These are phyloP conservation scores for Anoplolepis gracilipes DNA, from an alignment of 1,140 invertebrate species.

Conservation along the genomic window DNA sequence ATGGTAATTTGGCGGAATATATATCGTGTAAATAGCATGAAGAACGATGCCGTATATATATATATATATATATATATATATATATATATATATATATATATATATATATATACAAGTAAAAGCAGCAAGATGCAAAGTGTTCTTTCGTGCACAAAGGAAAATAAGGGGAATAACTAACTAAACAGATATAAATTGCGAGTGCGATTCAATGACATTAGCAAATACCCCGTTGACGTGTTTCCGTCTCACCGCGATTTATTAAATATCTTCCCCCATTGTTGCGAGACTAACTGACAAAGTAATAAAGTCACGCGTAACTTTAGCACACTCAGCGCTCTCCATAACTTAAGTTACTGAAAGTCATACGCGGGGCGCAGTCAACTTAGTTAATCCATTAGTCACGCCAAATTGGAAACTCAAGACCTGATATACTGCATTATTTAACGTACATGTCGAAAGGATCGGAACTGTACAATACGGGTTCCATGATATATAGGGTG, in stretches of 20 bases:
- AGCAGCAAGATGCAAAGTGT: neutral
- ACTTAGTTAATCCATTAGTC: slow-evolving; percentile 54
- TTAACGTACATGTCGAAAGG: neutral
- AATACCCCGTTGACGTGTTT: neutral
- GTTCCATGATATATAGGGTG: neutral
- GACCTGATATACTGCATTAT: slow-evolving; percentile 11
- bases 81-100: too few species aligned
- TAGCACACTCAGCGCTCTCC: slow-evolving; percentile 29
- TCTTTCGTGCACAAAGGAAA: neutral
- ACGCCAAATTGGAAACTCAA: slow-evolving; percentile 4
- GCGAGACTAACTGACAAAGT: neutral
- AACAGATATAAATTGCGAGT: slow-evolving; percentile 12
- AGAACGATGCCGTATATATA: neutral
- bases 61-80: too few species aligned
- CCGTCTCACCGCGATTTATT: slow-evolving; percentile 2
- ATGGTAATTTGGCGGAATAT: slow-evolving; percentile 38
- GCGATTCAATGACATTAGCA: neutral
- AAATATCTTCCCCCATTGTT: slow-evolving; percentile 7
- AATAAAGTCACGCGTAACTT: slow-evolving; percentile 38
- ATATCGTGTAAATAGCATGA: neutral
- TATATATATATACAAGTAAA: neutral
- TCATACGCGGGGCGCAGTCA: slow-evolving; percentile 1
- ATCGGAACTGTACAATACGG: neutral
- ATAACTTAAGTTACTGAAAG: slow-evolving; percentile 8
- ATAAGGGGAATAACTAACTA: neutral